Conservation (phyloP, 35 echinoderm and acorn worm genomes). For the Diadema setosum region DNA sequence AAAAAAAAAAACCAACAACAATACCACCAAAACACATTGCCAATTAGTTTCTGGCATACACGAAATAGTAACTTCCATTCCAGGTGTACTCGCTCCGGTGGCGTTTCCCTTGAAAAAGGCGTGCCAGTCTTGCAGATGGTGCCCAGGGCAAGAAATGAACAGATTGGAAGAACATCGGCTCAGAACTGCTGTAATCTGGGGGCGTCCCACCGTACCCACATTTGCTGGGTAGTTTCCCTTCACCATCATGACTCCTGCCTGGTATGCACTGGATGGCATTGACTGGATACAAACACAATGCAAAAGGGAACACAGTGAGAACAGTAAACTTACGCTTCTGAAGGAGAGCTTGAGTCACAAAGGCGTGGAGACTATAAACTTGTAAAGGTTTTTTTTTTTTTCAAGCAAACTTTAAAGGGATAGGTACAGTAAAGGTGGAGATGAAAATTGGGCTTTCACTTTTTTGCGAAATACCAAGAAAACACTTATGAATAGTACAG, state of each 20-base stretch:
- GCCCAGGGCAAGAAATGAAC: constrained; percentile 18
- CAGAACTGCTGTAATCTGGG: background rate
- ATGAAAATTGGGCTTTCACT: too few species aligned
- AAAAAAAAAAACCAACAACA: too few species aligned
- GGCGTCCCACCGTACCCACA: background rate
- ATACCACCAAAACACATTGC: too few species aligned
- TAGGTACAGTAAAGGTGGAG: too few species aligned
- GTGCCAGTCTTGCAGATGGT: background rate
- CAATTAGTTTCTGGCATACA: constrained; percentile 32
- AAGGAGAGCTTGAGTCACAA: background rate
- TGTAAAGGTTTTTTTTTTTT: background rate
- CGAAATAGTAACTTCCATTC: constrained; percentile 18
- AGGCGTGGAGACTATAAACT: background rate
- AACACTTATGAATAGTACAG: background rate
- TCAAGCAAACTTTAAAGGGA: too few species aligned
- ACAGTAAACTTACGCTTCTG: too few species aligned
- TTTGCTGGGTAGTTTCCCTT: too few species aligned
- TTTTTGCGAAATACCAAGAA: background rate
- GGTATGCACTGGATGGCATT: constrained; percentile 5
- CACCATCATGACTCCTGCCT: too few species aligned
- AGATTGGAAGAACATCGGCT: background rate
- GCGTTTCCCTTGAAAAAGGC: background rate
- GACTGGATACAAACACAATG: background rate
- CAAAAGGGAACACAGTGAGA: background rate
- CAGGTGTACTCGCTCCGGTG: constrained; percentile 5